Conservation (phyloP, 2,888 invertebrate species). For the Coelinius sp. region DNA sequence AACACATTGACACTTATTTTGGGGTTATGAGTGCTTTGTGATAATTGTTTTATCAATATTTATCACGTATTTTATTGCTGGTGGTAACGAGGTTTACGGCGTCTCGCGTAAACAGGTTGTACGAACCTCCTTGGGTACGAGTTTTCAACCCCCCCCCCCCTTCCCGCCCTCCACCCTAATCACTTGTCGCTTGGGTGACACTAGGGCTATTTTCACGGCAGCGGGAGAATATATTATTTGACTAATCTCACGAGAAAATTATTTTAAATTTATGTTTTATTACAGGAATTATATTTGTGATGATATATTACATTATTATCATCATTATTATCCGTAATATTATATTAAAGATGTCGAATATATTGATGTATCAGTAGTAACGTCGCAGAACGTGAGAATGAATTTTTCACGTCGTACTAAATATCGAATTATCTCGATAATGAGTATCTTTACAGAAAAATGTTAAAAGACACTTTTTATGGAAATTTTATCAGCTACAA, state of each 20-base stretch:
- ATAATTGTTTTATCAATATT: background rate
- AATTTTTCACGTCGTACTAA: no score
- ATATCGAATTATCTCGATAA: no score
- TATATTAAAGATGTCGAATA: no score
- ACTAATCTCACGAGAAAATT: background rate
- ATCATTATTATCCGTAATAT: no score
- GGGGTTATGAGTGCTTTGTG: background rate
- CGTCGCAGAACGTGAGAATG: no score
- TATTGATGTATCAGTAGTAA: no score
- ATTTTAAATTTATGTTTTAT: background rate
- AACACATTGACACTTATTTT: background rate
- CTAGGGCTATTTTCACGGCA: background rate
- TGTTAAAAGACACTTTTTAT: no score
- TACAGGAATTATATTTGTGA: no score
- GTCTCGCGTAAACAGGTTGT: conserved; percentile 52
- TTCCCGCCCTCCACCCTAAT: background rate
- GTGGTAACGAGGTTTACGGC: conserved; percentile 38
- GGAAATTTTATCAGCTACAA: no score
- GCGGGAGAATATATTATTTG: background rate
- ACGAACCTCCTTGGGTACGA: conserved; percentile 10
- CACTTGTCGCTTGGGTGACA: background rate
- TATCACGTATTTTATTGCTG: background rate
- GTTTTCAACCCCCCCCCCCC: background rate
- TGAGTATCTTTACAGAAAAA: no score
- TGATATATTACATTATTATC: no score